A percentile compares a stretch with the other conserved stretches of the same genome.
phyloP scores from a whole-genome alignment of 2,888 invertebrate species.

The Rugalucina vietnamica region DNA sequence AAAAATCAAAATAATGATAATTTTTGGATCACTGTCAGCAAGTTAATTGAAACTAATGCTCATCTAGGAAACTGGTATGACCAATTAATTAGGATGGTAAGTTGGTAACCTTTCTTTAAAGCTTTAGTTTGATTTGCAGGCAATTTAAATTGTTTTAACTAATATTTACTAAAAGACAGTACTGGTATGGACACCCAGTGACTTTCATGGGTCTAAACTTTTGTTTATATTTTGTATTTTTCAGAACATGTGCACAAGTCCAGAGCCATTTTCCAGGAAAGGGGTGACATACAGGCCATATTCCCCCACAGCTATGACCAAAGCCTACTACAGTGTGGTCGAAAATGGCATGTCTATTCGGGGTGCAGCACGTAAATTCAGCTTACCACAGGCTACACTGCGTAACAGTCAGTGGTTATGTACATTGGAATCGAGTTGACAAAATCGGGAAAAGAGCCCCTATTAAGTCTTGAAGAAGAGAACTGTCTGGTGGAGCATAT shows the following conservation, averaged over 20 bases:
- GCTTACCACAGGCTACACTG: neutral
- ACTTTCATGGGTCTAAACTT: too few relatives aligned
- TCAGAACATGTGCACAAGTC: conserved; percentile 5
- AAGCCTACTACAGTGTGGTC: neutral
- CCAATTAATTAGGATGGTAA: too few relatives aligned
- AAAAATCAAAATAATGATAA: neutral
- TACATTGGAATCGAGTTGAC: neutral
- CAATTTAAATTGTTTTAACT: too few relatives aligned
- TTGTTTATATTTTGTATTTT: neutral
- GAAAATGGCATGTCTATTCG: neutral
- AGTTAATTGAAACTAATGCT: neutral
- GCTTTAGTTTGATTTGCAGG: too few relatives aligned
- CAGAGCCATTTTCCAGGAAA: neutral
- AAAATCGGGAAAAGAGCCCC: neutral
- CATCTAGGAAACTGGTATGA: neutral
- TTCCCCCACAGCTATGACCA: conserved; percentile 2
- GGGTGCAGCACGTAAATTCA: neutral
- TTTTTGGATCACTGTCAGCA: neutral
- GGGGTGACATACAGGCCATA: neutral
- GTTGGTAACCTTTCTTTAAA: too few relatives aligned
- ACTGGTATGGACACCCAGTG: too few relatives aligned
- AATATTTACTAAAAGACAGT: too few relatives aligned
- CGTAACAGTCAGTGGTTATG: neutral
- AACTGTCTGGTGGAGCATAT: neutral
- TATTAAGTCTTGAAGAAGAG: neutral